These are phyloP conservation scores for Hypolimnas misippus DNA, from an alignment of 2,888 invertebrate genomes.

Conservation along the genomic window DNA sequence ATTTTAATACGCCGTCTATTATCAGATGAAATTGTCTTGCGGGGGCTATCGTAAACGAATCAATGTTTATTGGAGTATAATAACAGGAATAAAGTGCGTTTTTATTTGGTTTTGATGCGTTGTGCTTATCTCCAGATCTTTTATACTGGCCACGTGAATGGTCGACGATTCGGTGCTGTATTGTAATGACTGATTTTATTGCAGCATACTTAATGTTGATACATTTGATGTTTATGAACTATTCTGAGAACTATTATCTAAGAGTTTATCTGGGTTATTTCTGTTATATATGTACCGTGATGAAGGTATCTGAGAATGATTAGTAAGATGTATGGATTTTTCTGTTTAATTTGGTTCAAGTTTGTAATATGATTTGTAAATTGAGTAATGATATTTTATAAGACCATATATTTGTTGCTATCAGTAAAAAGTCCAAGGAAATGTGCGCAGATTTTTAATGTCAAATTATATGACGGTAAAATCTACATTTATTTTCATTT, in stretches of 20 bases:
- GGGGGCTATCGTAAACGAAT: slow-evolving; percentile 52
- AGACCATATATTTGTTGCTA: too few relatives aligned
- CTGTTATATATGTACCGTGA: background rate
- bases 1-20: slow-evolving; percentile 67
- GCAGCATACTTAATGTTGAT: slow-evolving; percentile 37
- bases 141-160: slow-evolving; percentile 49
- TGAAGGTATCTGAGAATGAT: background rate
- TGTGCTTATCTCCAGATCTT: slow-evolving; percentile 71
- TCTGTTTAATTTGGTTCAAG: background rate
- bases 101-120: slow-evolving; percentile 71
- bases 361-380: background rate
- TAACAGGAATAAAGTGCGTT: slow-evolving; percentile 73
- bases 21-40: slow-evolving; percentile 66
- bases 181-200: slow-evolving; percentile 49
- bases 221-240: slow-evolving; percentile 32
- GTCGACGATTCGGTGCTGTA: slow-evolving; percentile 43
- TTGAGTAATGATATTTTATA: background rate
- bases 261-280: slow-evolving; percentile 22
- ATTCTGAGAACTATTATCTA: slow-evolving; percentile 25
- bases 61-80: slow-evolving; percentile 73
- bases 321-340: background rate
- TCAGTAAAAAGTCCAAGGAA: too few relatives aligned
- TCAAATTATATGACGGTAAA: too few relatives aligned
- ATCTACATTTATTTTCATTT: too few relatives aligned
- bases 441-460: too few relatives aligned